These are phyloP conservation scores for Chymomyza procnemis DNA, from an alignment of 2,888 invertebrate genomes.

Conservation along the genomic window DNA sequence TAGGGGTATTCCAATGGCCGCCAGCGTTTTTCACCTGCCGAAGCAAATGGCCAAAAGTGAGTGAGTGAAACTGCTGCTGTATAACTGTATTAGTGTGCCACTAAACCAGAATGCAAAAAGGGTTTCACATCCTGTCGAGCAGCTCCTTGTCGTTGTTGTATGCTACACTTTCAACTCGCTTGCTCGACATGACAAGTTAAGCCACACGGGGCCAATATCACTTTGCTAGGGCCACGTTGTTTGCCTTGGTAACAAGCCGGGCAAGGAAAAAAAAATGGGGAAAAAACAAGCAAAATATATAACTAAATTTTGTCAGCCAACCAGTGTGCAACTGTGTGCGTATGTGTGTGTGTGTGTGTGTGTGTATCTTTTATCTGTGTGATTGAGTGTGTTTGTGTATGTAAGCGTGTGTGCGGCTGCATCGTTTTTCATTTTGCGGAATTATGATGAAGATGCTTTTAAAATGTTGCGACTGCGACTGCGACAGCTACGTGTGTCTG, in stretches of 20 bases:
- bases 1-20: neutral
- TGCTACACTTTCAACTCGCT: constrained; percentile 13
- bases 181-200: constrained; percentile 58
- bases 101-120: constrained; percentile 30
- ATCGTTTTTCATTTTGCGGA: constrained; percentile 48
- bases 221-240: constrained; percentile 37
- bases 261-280: neutral
- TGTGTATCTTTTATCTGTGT: too few relatives aligned
- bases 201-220: constrained; percentile 67
- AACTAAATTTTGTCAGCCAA: constrained; percentile 28
- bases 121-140: constrained; percentile 9
- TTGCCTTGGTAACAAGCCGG: constrained; percentile 11
- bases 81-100: constrained; percentile 29
- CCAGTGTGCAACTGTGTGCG: neutral
- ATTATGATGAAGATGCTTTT: constrained; percentile 62
- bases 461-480: constrained; percentile 46
- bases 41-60: neutral
- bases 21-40: neutral
- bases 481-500: neutral
- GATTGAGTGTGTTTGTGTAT: constrained; percentile 13
- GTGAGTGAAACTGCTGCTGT: neutral
- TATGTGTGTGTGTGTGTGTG: neutral
- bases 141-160: neutral
- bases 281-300: constrained; percentile 25
- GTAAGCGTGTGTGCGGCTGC: constrained; percentile 28